Evolutionary conservation across 2,797 vertebrate species (phyloP), one percentile per base, ranked within the genome.

Genomic region (Gila robusta): DNA sequence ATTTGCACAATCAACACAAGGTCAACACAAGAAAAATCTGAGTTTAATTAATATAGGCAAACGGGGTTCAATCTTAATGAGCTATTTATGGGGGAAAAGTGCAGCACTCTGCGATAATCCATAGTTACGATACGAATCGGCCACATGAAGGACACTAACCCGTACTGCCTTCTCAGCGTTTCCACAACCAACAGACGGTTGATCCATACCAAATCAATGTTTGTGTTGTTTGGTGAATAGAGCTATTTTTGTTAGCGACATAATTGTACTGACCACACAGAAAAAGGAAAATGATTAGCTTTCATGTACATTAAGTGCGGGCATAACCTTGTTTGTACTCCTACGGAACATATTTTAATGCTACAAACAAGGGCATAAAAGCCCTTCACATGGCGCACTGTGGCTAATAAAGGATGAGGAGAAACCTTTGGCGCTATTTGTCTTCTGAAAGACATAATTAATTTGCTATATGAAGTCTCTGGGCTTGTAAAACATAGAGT

Each of bases 61-160:
- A 83, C 2, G 66, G 70, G 47, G 35, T 74, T 73, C 80, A 74
- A 74, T 81, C 77, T 87, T 86, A 66, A 71, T 37, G 16, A 87
- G 84, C 78, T 73, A 54, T 79, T 87, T 70, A 79, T 62, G n/a
- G 66, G 23, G 28, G 44, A 76, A 85, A 88, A 90, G 56, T 83
- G 84, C 83, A 81, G 19, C 28, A 49, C 47, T 82, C 47, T 86
- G 87, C 86, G 82, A 85, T 87, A 89, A 90, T 91, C 85, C 85
- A 67, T 79, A 56, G 39, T 85, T 85, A 81, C 49, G 69, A 39
- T 35, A 64, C 56, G 54, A 87, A 87, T 77, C 71, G n/a, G n/a
- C 70, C 69, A 49, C 64, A 32, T 35, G 67, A 81, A 87, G 73
- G 76, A 79, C 79, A 32, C 37, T 70, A 62, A 66, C 81, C 86